Percentiles rank a stretch among this genome's conserved stretches.
These are phyloP conservation scores for Morus bassanus DNA, from an alignment of 2,797 vertebrate species.

Conservation along the genomic window DNA sequence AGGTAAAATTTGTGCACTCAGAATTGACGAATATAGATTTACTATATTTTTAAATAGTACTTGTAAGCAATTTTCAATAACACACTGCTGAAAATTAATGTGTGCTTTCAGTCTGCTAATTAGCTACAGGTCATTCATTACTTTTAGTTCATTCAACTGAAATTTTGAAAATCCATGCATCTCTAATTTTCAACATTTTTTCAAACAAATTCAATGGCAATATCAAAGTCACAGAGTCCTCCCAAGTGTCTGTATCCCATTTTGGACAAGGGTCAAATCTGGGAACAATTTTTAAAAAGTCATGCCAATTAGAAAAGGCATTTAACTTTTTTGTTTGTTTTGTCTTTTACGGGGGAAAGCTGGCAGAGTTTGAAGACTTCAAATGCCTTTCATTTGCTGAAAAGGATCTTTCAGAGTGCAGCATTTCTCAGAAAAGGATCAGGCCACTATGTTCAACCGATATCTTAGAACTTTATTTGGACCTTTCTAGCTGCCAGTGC, in stretches of 20 bases:
- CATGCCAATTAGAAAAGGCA: not conserved
- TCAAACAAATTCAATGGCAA: not conserved
- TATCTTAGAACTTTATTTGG: not conserved
- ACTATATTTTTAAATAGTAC: not conserved
- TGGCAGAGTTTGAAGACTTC: not conserved
- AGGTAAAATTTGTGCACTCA: not conserved
- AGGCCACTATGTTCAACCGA: rapidly evolving
- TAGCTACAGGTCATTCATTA: not conserved
- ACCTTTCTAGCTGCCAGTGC: not conserved
- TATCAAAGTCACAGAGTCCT: not conserved
- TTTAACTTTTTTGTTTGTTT: not conserved
- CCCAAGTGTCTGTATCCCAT: not conserved
- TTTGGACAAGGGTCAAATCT: not conserved
- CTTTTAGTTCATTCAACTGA: not conserved
- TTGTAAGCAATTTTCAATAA: not conserved
- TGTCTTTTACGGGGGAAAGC: not conserved
- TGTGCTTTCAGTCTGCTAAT: not conserved
- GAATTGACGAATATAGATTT: not conserved
- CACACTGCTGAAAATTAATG: not conserved
- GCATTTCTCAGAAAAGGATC: not conserved
- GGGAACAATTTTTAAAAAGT: not conserved
- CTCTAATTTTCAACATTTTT: not conserved
- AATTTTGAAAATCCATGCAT: not conserved
- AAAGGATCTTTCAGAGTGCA: not conserved
- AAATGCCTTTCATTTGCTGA: not conserved